Conservation (phyloP, 2,888 invertebrate species). For the Habroteleia sp. region DNA sequence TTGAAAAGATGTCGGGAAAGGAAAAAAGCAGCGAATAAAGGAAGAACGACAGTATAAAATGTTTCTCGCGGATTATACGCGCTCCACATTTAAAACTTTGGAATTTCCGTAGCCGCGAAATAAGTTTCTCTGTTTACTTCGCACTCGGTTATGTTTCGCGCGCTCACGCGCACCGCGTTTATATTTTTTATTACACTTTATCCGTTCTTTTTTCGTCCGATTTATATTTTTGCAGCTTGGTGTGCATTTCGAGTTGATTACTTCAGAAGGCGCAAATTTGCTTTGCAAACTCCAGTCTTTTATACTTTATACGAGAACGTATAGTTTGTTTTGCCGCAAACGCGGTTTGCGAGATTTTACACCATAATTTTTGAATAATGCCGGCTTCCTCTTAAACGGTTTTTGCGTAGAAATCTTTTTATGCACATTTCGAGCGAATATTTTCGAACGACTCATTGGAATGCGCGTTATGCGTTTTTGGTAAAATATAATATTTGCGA, state of each 20-base stretch:
- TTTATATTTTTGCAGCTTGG: conserved; percentile 31
- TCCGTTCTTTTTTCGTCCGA: conserved; percentile 18
- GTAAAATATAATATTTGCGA: conserved; percentile 3
- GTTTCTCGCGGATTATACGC: conserved; percentile 20
- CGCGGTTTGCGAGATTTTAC: conserved; percentile 24
- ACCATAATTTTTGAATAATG: conserved; percentile 30
- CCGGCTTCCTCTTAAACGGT: conserved; percentile 15
- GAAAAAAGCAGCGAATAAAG: conserved; percentile 22
- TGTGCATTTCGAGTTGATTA: conserved; percentile 39
- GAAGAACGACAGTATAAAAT: conserved; percentile 16
- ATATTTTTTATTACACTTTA: conserved; percentile 26
- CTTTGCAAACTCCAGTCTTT: conserved; percentile 34
- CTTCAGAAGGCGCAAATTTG: conserved; percentile 40
- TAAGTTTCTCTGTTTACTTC: conserved; percentile 26
- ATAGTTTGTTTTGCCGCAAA: conserved; percentile 14
- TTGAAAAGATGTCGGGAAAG: conserved; percentile 22
- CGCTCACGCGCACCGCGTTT: conserved; percentile 1
- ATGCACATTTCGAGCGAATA: conserved; percentile 16
- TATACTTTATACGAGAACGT: conserved; percentile 34
- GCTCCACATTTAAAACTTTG: conserved; percentile 35
- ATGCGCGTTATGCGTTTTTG: background rate
- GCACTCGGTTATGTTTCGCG: background rate
- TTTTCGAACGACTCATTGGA: conserved; percentile 15
- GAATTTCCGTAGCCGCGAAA: conserved; percentile 23
- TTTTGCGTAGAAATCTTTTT: conserved; percentile 10